A percentile compares a stretch with the other conserved stretches of the same genome.
phyloP scores from a whole-genome alignment of 2,113 vertebrate genomes.

The Agapornis roseicollis region DNA sequence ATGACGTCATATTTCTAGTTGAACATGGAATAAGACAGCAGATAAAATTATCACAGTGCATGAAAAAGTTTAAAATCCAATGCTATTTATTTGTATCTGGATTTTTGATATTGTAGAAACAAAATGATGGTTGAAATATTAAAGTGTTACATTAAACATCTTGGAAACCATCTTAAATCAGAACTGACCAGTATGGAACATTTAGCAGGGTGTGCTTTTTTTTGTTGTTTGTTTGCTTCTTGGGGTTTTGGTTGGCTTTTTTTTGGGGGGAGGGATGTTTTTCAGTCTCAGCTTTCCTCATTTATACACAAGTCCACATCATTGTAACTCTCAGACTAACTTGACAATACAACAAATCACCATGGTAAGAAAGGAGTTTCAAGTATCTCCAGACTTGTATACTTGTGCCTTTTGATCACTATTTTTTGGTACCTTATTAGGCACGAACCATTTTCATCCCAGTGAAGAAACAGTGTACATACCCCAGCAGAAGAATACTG shows the following conservation, averaged over 20 bases:
- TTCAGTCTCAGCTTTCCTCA: neutral
- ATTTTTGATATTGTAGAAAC: neutral
- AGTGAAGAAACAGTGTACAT: neutral
- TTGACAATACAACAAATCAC: neutral
- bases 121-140: neutral
- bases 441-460: neutral
- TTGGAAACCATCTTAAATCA: neutral
- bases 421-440: rapidly evolving
- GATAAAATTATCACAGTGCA: neutral
- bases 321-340: neutral
- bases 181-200: neutral
- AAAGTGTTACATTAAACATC: neutral
- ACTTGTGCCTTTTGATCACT: neutral
- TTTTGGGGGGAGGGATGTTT: neutral
- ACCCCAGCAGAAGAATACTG: neutral
- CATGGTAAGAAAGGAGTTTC: neutral
- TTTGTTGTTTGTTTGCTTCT: neutral
- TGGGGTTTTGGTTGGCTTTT: neutral
- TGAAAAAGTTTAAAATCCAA: neutral
- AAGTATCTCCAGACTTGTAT: neutral
- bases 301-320: neutral
- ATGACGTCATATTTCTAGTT: neutral
- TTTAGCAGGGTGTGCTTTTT: neutral
- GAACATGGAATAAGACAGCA: neutral
- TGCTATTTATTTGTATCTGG: neutral